phyloP scores from a whole-genome alignment of 1,140 invertebrate genomes.

The Procambarus virginalis region DNA sequence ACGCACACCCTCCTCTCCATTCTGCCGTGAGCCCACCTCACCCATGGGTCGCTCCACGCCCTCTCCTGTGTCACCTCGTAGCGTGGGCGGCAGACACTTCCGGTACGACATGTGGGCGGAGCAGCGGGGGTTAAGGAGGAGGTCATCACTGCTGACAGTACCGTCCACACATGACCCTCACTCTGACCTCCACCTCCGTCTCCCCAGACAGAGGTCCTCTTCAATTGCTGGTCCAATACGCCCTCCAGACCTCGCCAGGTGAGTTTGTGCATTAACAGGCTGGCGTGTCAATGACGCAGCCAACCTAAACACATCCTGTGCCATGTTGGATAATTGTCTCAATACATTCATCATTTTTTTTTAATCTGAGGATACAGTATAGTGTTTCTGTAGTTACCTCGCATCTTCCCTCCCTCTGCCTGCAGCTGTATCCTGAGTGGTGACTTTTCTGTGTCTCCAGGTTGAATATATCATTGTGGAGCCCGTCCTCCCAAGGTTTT shows the following conservation, averaged over 20 bases:
- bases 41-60: constrained; percentile 53
- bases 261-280: too few species aligned
- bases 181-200: constrained; percentile 50
- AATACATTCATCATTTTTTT: too few species aligned
- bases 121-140: constrained; percentile 39
- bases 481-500: too few species aligned
- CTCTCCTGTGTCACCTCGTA: constrained; percentile 52
- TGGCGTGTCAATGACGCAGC: too few species aligned
- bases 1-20: constrained; percentile 46
- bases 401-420: too few species aligned
- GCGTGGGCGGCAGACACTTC: constrained; percentile 45
- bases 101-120: constrained; percentile 54
- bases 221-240: constrained; percentile 54
- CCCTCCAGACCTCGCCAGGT: constrained; percentile 56
- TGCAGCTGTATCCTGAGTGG: too few species aligned
- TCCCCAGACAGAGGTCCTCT: constrained; percentile 46
- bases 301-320: too few species aligned
- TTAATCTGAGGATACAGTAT: too few species aligned
- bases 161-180: constrained; percentile 53
- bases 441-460: too few species aligned
- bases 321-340: too few species aligned
- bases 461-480: too few species aligned
- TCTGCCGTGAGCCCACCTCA: constrained; percentile 50
- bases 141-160: constrained; percentile 55
- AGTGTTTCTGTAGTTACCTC: too few species aligned